Evolutionary conservation across 2,888 invertebrate genomes (phyloP).

Genomic region (Zygothrica quintamaculata): DNA sequence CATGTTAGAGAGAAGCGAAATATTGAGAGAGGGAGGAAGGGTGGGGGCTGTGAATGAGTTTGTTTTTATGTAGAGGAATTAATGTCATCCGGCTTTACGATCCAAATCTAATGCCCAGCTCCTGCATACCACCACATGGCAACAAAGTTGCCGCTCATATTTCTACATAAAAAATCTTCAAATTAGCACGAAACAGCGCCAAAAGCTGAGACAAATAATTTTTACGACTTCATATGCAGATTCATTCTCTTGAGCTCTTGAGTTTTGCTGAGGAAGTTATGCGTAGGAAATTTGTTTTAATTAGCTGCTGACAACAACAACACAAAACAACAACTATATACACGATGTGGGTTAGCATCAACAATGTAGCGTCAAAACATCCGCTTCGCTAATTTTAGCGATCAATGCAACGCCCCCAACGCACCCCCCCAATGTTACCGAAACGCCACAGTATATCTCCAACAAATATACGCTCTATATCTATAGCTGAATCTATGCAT

Average conservation of each 20-base stretch:
- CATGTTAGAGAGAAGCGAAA: background rate
- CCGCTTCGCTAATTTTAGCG: constrained; percentile 66
- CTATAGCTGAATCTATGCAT: background rate
- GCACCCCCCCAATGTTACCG: constrained; percentile 6
- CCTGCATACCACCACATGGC: constrained; percentile 30
- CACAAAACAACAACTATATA: constrained; percentile 19
- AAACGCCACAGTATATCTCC: constrained; percentile 16
- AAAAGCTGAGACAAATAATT: constrained; percentile 45
- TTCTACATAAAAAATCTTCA: constrained; percentile 56
- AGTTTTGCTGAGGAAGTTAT: constrained; percentile 71
- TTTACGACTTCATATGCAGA: constrained; percentile 73
- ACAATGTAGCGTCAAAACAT: constrained; percentile 74
- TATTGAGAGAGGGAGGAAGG: background rate
- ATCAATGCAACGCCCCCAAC: constrained; percentile 22
- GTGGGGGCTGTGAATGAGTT: constrained; percentile 3
- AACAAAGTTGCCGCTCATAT: constrained; percentile 68
- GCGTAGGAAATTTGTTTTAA: constrained; percentile 76
- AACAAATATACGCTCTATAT: constrained; percentile 7
- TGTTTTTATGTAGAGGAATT: constrained; percentile 58
- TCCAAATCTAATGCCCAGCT: constrained; percentile 48
- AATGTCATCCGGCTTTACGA: constrained; percentile 74
- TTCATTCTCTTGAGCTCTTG: constrained; percentile 27
- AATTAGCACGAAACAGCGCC: constrained; percentile 65
- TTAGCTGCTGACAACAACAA: constrained; percentile 76
- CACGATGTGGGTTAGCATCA: constrained; percentile 71